These are phyloP conservation scores for Conus betulinus DNA, from an alignment of 1,140 invertebrate genomes.

Conservation along the genomic window DNA sequence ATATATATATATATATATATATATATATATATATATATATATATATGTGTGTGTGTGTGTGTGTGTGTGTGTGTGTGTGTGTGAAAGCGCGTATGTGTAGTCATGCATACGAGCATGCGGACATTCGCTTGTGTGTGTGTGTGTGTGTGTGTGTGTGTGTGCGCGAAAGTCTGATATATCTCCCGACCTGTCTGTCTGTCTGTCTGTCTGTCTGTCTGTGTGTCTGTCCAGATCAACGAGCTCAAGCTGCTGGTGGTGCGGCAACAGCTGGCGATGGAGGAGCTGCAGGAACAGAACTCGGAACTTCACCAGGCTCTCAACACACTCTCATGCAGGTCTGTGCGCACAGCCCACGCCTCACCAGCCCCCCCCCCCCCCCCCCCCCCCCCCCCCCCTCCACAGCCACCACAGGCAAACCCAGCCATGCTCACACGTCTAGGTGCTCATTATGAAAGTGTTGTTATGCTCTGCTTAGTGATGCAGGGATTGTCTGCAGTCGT, in stretches of 20 bases:
- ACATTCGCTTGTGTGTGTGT: neutral
- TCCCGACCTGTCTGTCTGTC: neutral
- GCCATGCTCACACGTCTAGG: too few relatives aligned
- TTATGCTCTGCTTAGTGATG: too few relatives aligned
- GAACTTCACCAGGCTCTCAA: slow-evolving; percentile 25
- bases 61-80: too few relatives aligned
- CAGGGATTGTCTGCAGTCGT: too few relatives aligned
- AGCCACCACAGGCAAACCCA: too few relatives aligned
- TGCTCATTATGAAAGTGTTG: too few relatives aligned
- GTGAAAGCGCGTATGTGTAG: too few relatives aligned
- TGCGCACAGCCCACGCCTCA: neutral
- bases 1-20: too few relatives aligned
- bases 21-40: too few relatives aligned
- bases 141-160: neutral
- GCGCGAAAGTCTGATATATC: neutral
- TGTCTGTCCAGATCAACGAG: slow-evolving; percentile 29
- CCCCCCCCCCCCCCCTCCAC: too few relatives aligned
- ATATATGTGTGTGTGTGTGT: too few relatives aligned
- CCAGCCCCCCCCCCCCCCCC: too few relatives aligned
- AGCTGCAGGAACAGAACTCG: slow-evolving; percentile 26
- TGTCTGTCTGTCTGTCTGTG: neutral
- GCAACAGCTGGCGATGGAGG: slow-evolving; percentile 34
- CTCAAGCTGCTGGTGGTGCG: slow-evolving; percentile 32
- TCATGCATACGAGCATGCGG: neutral
- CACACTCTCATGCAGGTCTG: slow-evolving; percentile 26